A percentile compares a stretch with the other conserved stretches of the same genome.
These are phyloP conservation scores for Quadroppia sp. DNA, from an alignment of 2,888 invertebrate genomes.

Conservation along the genomic window DNA sequence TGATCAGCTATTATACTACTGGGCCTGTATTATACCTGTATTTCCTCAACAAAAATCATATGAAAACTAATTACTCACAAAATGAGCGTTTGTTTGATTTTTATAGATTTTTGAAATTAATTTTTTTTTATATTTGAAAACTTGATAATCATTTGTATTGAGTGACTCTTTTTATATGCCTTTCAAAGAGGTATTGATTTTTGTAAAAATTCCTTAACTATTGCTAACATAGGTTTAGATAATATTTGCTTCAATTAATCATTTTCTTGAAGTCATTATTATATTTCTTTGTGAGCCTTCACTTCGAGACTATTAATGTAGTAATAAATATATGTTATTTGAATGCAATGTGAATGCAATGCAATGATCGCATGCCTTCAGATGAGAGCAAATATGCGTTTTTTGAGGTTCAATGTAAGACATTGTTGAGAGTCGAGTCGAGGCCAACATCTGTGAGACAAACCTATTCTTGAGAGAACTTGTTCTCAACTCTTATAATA, in stretches of 20 bases:
- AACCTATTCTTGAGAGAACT: background rate
- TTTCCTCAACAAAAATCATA: background rate
- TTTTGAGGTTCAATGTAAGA: background rate
- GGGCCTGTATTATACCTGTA: too few species aligned
- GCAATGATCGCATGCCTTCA: conserved; percentile 25
- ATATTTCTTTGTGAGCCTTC: background rate
- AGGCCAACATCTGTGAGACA: background rate
- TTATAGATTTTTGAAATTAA: background rate
- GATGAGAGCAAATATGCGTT: background rate
- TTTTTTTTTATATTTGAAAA: background rate
- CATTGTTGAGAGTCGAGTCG: background rate
- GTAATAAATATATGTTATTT: background rate
- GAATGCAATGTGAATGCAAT: conserved; percentile 2
- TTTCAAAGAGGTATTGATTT: too few species aligned
- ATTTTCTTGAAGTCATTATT: conserved; percentile 24
- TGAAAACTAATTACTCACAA: background rate
- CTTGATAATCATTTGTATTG: background rate
- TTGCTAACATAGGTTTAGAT: background rate
- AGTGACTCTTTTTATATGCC: background rate
- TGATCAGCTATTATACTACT: background rate
- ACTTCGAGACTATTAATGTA: conserved; percentile 1
- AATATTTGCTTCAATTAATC: conserved; percentile 9
- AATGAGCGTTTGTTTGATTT: background rate
- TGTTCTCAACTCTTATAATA: background rate
- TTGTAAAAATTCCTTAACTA: too few species aligned